Evolutionary conservation across 2,113 vertebrate genomes (phyloP).

Genomic region (Pygoscelis antarcticus): DNA sequence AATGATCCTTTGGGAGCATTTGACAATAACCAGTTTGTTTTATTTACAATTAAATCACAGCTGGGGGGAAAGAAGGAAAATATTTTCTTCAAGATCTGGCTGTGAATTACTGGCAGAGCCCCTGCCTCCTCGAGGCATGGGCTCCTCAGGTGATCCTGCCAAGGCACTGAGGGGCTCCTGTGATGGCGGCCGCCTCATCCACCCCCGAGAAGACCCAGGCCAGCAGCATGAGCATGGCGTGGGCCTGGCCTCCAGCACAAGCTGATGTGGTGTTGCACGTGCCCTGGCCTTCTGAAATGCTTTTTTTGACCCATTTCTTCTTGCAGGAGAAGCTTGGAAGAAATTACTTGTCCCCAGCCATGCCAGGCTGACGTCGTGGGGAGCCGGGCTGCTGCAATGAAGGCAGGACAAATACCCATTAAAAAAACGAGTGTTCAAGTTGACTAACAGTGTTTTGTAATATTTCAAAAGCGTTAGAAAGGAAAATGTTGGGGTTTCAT

Average conservation of each 20-base stretch:
- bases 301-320: not conserved
- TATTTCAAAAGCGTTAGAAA: not conserved
- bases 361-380: rapidly evolving
- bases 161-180: not conserved
- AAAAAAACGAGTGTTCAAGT: not conserved
- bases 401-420: not conserved
- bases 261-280: too few relatives aligned
- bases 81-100: not conserved
- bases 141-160: not conserved
- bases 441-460: not conserved
- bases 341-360: not conserved
- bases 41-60: not conserved
- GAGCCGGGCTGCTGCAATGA: not conserved
- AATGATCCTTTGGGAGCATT: not conserved
- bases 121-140: rapidly evolving
- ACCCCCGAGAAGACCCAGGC: rapidly evolving
- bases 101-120: not conserved
- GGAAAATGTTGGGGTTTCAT: not conserved
- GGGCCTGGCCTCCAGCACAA: not conserved
- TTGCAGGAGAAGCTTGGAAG: not conserved
- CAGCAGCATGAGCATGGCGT: not conserved
- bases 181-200: rapidly evolving
- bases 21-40: not conserved
- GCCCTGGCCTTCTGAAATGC: rapidly evolving
- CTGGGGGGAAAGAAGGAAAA: not conserved